Evolutionary conservation across 2,113 vertebrate species (phyloP).

Genomic region (Petaurus breviceps): DNA sequence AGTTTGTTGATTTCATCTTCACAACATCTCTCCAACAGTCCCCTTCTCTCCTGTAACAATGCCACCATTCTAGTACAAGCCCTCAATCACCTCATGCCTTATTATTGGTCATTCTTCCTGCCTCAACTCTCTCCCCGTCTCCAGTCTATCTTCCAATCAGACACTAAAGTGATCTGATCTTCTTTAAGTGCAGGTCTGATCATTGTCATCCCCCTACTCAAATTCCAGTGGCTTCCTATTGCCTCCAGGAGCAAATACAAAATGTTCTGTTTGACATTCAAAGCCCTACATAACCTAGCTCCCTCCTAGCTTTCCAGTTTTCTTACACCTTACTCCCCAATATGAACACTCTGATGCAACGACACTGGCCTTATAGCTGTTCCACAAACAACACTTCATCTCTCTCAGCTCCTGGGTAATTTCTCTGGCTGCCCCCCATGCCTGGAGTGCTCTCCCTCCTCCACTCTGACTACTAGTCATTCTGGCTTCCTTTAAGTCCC

Average conservation of each 20-base stretch:
- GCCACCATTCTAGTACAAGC: background rate
- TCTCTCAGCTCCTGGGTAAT: no score
- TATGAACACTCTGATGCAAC: no score
- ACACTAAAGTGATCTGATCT: no score
- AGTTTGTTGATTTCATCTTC: background rate
- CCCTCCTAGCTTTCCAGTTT: background rate
- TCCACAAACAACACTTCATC: background rate
- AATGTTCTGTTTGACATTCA: background rate
- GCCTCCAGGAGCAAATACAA: background rate
- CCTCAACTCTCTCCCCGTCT: background rate
- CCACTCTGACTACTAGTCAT: no score
- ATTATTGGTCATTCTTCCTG: background rate
- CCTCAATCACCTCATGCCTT: background rate
- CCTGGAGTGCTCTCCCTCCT: background rate
- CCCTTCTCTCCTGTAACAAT: background rate
- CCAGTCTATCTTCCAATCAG: no score
- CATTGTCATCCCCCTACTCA: background rate
- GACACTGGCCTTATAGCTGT: background rate
- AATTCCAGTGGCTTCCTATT: background rate
- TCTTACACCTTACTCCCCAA: background rate
- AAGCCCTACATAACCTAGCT: background rate
- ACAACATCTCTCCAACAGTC: background rate
- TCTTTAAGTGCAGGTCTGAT: background rate
- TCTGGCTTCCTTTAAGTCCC: no score
- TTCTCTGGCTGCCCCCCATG: background rate